Evolutionary conservation across 1,140 invertebrate species (phyloP).

Genomic region (Heliconius nattereri): DNA sequence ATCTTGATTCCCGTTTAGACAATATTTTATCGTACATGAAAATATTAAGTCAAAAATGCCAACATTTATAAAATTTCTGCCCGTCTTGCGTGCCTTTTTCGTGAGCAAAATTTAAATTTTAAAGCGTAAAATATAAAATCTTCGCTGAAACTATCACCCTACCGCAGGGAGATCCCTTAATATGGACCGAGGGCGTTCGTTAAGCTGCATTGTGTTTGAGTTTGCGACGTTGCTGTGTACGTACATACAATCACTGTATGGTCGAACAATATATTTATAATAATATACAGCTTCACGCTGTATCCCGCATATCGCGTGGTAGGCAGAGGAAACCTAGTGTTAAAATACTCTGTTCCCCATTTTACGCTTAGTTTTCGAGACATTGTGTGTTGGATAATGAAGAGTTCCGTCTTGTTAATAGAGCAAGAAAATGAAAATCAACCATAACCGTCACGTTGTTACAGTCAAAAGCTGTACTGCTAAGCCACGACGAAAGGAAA

Average conservation of each 20-base stretch:
- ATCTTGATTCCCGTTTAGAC: background rate
- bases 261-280: background rate
- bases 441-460: no score
- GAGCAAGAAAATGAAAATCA: no score
- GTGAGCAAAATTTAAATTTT: constrained; percentile 25
- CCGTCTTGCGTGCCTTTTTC: background rate
- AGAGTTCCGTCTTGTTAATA: no score
- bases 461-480: no score
- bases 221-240: constrained; percentile 1
- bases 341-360: no score
- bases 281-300: background rate
- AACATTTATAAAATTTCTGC: constrained; percentile 1
- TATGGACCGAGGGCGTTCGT: constrained; percentile 49
- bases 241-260: background rate
- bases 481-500: no score
- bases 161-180: constrained; percentile 27
- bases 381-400: no score
- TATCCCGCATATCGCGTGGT: background rate
- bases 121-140: constrained; percentile 21
- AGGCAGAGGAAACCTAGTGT: background rate
- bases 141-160: constrained; percentile 21
- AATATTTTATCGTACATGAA: background rate
- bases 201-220: constrained; percentile 48
- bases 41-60: background rate
- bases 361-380: no score